Percentiles rank a stretch among this genome's conserved stretches.
Evolutionary conservation across 1,140 invertebrate genomes (phyloP).

Genomic region (Cotesia glomerata): DNA sequence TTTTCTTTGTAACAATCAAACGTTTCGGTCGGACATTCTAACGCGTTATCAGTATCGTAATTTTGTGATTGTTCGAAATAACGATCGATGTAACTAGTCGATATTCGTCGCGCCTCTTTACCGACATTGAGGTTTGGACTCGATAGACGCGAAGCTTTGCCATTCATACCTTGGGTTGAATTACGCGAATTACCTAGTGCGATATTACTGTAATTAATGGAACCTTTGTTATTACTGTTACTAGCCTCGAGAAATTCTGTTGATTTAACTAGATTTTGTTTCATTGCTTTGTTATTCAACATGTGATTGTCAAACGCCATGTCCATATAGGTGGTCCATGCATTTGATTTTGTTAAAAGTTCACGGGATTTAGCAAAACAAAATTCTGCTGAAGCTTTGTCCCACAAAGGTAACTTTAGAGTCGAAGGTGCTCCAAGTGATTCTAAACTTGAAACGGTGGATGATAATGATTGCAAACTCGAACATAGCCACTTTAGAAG

Average conservation of each 20-base stretch:
- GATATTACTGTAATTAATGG: constrained; percentile 37
- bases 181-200: constrained; percentile 26
- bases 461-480: constrained; percentile 64
- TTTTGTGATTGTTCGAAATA: constrained; percentile 60
- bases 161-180: constrained; percentile 42
- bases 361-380: constrained; percentile 76
- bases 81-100: constrained; percentile 57
- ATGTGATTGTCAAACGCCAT: constrained; percentile 54
- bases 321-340: constrained; percentile 58
- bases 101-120: constrained; percentile 50
- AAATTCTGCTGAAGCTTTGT: constrained; percentile 76
- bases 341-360: constrained; percentile 67
- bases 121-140: constrained; percentile 42
- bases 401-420: constrained; percentile 72
- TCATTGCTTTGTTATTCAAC: constrained; percentile 47
- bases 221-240: constrained; percentile 44
- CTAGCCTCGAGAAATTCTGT: constrained; percentile 50
- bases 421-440: constrained; percentile 62
- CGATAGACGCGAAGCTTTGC: constrained; percentile 43
- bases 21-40: constrained; percentile 30
- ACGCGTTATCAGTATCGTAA: constrained; percentile 46
- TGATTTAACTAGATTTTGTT: constrained; percentile 54
- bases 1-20: constrained; percentile 41
- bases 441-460: constrained; percentile 62
- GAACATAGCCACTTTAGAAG: constrained; percentile 64